A percentile compares a stretch with the other conserved stretches of the same genome.
Conservation (phyloP, 2,113 vertebrate genomes). For the Phrynocephalus versicolor region DNA sequence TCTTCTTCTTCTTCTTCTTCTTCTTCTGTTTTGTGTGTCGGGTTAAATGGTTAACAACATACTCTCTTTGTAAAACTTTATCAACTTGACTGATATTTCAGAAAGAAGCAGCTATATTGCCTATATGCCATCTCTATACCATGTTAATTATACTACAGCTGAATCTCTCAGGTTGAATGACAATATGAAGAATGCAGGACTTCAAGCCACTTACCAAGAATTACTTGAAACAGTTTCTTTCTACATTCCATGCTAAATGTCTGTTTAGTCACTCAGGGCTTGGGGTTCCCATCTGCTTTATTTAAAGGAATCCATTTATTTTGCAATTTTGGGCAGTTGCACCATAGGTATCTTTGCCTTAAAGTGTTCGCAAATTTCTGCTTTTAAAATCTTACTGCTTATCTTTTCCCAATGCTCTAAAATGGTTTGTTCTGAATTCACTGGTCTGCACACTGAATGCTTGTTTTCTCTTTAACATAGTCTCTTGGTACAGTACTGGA, state of each 20-base stretch:
- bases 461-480: neutral
- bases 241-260: neutral
- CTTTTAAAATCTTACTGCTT: neutral
- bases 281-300: neutral
- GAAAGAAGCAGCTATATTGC: constrained; percentile 43
- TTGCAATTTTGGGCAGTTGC: constrained; percentile 4
- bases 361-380: neutral
- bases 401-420: constrained; percentile 3
- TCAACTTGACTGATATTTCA: constrained; percentile 17
- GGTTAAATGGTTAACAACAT: constrained; percentile 6
- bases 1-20: neutral
- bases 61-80: neutral
- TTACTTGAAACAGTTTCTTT: neutral
- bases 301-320: neutral
- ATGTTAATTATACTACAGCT: constrained; percentile 51
- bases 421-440: neutral
- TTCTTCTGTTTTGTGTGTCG: neutral
- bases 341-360: neutral
- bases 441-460: neutral
- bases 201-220: neutral
- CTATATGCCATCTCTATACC: constrained; percentile 15
- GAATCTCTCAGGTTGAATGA: neutral
- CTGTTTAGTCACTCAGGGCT: neutral
- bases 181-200: neutral
- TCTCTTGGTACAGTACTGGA: neutral